Evolutionary conservation across 2,113 vertebrate species (phyloP), one percentile per base, ranked within the genome.

Genomic region (Cryptotis parvus): DNA sequence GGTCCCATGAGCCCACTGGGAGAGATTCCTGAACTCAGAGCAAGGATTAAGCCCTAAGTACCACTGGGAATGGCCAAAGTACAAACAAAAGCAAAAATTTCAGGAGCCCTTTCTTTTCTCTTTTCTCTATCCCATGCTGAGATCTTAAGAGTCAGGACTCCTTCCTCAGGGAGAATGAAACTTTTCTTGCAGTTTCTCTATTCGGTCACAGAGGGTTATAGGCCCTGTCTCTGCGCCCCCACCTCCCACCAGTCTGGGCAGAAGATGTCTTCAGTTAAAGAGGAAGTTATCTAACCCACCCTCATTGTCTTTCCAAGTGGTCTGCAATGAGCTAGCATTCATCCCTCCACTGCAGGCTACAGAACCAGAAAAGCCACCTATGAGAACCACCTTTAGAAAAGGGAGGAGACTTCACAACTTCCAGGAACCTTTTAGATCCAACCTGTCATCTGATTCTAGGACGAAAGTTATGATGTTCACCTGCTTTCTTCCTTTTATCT

Each of bases 401-500:
- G 65, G 9, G 4, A 68, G n/a, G n/a, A n/a, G 24, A 80, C 68
- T 45, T 75, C 45, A 74, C 37, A 61, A 12, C 49, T 45, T n/a
- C 52, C 15, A 70, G 39, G 4, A 14, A 35, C 24, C 35, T 39
- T 69, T 49, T 1, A 26, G 43, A 37, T 7, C 20, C 15, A 58
- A 29, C 29, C 65, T n/a, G 0, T 49, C 26, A n/a, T 73, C 35
- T 35, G 43, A 82, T 65, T 49, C 31, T 22, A 37, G 11, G 35
- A 79, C 1, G 18, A 31, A 84, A 29, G 37, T 31, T 7, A 22
- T 8, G 18, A 76, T 77, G 86, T 73, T 45, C 79, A 75, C 16
- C 58, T 39, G 24, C 26, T 92, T 89, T 69, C 84, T 82, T 87
- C 35, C 43, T 87, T 66, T 73, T 15, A 37, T 90, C 16, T 63